Percentiles rank a stretch among this genome's conserved stretches.
Conservation (phyloP, 2,888 invertebrate species). For the Ectobius pallidus region DNA sequence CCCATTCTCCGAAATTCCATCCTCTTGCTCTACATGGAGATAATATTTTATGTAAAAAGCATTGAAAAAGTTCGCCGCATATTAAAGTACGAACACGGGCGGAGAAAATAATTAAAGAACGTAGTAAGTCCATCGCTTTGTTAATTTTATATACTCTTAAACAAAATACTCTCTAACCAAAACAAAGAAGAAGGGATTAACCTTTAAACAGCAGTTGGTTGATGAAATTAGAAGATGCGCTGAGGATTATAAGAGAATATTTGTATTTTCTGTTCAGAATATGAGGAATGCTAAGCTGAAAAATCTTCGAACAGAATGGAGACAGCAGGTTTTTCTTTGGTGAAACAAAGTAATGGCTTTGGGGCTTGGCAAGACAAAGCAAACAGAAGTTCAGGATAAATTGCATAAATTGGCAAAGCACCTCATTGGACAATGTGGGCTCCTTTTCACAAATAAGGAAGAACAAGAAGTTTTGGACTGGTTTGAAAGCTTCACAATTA, state of each 20-base stretch:
- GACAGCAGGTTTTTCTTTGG: conserved; percentile 72
- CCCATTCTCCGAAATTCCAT: too few relatives aligned
- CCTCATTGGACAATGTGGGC: conserved; percentile 87
- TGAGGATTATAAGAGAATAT: conserved; percentile 83
- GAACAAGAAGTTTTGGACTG: conserved; percentile 70
- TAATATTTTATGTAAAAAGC: too few relatives aligned
- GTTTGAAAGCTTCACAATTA: too few relatives aligned
- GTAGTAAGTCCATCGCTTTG: too few relatives aligned
- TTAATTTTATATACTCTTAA: too few relatives aligned
- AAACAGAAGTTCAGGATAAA: conserved; percentile 82
- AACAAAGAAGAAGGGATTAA: conserved; percentile 89
- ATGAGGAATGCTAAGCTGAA: conserved; percentile 92
- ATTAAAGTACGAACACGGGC: too few relatives aligned
- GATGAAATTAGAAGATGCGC: conserved; percentile 84
- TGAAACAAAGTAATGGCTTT: conserved; percentile 93
- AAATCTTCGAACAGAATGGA: conserved; percentile 86
- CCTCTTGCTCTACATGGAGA: too few relatives aligned
- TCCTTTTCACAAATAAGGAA: conserved; percentile 88
- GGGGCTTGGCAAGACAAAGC: conserved; percentile 82
- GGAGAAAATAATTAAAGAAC: too few relatives aligned
- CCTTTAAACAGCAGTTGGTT: conserved; percentile 86
- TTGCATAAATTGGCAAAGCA: conserved; percentile 75
- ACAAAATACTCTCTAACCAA: conserved; percentile 95
- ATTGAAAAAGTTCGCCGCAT: too few relatives aligned
- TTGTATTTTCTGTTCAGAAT: conserved; percentile 88